Conservation (phyloP, 37 sponge, comb jelly and placozoan genomes). For the Cliona cf. orientalis region DNA sequence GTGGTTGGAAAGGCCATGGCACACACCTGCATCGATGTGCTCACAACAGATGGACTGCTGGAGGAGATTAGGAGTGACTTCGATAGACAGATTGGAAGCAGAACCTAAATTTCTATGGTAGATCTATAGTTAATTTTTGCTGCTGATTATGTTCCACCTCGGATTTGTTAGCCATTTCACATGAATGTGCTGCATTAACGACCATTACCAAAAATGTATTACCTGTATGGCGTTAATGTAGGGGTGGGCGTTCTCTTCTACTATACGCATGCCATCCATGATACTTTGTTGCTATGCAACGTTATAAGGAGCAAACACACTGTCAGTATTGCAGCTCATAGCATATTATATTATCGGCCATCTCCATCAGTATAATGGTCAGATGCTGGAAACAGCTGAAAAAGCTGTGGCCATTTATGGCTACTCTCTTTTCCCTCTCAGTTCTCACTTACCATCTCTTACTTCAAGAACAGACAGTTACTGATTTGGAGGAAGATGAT, state of each 20-base stretch:
- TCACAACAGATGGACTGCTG: conserved; percentile 57
- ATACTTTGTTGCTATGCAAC: too few species aligned
- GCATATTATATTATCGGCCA: too few species aligned
- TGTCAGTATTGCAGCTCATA: too few species aligned
- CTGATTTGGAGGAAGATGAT: not conserved
- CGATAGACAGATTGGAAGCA: too few species aligned
- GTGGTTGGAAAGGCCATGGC: conserved; percentile 84
- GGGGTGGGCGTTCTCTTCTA: too few species aligned
- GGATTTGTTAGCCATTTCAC: not conserved
- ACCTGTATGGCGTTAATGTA: too few species aligned
- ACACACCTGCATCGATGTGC: conserved; percentile 69
- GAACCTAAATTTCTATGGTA: too few species aligned
- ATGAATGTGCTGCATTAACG: not conserved
- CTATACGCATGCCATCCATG: too few species aligned
- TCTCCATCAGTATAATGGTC: too few species aligned
- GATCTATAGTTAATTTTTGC: not conserved
- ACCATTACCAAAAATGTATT: too few species aligned
- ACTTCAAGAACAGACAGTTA: not conserved
- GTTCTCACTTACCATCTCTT: not conserved
- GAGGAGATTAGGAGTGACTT: conserved; percentile 47
- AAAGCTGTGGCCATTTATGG: not conserved
- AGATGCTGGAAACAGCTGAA: not conserved
- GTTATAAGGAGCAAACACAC: too few species aligned
- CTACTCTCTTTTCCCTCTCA: not conserved
- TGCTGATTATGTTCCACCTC: not conserved